These are phyloP conservation scores for Rotaria macrura DNA, from an alignment of 2,888 invertebrate genomes.

Conservation along the genomic window DNA sequence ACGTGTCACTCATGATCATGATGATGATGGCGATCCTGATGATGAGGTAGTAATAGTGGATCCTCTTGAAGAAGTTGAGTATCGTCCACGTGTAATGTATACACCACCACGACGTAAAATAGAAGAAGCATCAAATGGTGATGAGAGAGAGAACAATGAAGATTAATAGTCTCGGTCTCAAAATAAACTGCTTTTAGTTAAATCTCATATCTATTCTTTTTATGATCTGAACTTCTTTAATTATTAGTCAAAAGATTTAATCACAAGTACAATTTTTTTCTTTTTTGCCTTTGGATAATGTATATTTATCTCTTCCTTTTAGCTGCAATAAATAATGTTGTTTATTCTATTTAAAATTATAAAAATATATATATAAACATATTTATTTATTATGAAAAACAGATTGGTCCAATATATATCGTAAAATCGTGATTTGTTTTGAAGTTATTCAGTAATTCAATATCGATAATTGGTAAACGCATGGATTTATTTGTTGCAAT, in stretches of 20 bases:
- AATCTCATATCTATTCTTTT: background rate
- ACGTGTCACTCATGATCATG: constrained; percentile 5
- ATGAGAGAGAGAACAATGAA: background rate
- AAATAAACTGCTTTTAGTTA: background rate
- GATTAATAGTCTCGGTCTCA: background rate
- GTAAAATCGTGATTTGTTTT: background rate
- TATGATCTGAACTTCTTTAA: background rate
- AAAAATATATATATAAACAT: background rate
- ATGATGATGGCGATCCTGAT: background rate
- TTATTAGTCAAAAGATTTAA: background rate
- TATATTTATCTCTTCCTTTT: background rate
- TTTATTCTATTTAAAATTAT: background rate
- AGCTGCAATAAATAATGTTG: background rate
- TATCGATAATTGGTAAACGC: background rate
- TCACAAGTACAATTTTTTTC: background rate
- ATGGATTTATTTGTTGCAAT: background rate
- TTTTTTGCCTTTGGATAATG: background rate
- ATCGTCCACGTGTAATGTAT: background rate
- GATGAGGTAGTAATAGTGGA: background rate
- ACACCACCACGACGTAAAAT: background rate
- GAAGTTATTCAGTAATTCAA: background rate
- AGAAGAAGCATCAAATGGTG: background rate
- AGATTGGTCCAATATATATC: background rate
- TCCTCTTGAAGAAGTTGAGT: background rate
- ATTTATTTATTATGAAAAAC: background rate